These are phyloP conservation scores for Epinephelus malabaricus DNA, from an alignment of 2,797 vertebrate genomes.

Conservation along the genomic window DNA sequence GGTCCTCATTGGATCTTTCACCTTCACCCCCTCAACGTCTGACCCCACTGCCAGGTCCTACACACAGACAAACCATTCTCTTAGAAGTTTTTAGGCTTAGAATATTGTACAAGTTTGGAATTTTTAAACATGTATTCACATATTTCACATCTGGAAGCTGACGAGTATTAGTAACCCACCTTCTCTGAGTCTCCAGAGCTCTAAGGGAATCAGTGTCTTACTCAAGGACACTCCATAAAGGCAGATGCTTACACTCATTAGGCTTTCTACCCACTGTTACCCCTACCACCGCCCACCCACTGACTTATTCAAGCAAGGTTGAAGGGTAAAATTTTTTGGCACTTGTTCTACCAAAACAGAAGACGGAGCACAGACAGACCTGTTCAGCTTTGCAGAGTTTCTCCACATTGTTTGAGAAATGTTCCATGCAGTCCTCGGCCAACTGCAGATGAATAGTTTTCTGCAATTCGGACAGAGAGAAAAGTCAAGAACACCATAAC, in stretches of 20 bases:
- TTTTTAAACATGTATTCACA: not conserved
- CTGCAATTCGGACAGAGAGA: constrained; percentile 76
- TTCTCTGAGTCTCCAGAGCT: not conserved
- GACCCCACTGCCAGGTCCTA: constrained; percentile 94
- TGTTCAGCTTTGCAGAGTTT: constrained; percentile 98
- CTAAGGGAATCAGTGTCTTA: not conserved
- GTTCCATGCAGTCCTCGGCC: constrained; percentile 95
- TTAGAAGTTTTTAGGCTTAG: not conserved
- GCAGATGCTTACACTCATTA: not conserved
- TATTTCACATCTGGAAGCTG: not conserved
- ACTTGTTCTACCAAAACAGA: not conserved
- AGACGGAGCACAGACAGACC: constrained; percentile 78
- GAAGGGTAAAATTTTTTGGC: not conserved
- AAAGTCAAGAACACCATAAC: not conserved
- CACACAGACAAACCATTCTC: constrained; percentile 21
- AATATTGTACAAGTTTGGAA: not conserved
- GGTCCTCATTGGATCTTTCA: constrained; percentile 96
- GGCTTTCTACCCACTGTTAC: not conserved
- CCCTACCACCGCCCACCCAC: not conserved
- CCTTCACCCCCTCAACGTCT: constrained; percentile 93
- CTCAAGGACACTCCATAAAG: not conserved
- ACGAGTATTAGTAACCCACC: not conserved
- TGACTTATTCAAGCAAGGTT: not conserved
- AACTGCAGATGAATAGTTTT: constrained; percentile 94
- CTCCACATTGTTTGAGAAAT: constrained; percentile 91